Base-by-base conservation (phyloP, 2,888 invertebrate genomes). In the Scrobipalpa costella region DNA sequence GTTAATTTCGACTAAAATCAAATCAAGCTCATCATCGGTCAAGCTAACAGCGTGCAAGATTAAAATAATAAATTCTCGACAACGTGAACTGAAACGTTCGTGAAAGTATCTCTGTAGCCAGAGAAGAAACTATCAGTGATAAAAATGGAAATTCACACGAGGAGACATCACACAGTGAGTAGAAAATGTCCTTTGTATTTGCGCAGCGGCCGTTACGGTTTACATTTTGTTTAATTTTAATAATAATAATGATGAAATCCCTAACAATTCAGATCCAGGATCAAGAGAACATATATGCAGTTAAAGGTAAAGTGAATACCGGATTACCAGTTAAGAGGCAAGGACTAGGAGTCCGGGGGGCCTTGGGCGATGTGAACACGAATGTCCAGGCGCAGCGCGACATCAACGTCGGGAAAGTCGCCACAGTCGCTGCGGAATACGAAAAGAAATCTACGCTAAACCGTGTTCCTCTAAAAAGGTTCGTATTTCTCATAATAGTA, bases 361-460 rank as follows among this genome's bases (percentile, higher is more conserved):
- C 85, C 49, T 75, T 92, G 36, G 90, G 89, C 9, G 92, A 92
- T 67, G 72, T 91, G 49, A 88, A 85, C 66, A 80, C 83, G 1
- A 92, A 92, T 72, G 79, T 87, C 2, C 86, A 84, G 72, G 71
- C 75, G 2, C 85, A 84, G 66, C 81, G 85, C 6, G 85, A 85
- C 19, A 69, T 81, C 3, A 70, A 71, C 57, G 68, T 75, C 33
- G 84, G 85, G 0, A 91, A 92, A 79, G 83, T 84, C 1, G 83
- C 85, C 13, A 78, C 77, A 59, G 77, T 81, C 27, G 72, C 85
- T 15, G 80, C 84, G 0, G 89, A 90, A 61, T 84, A 79, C 50
- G 92, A 90, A 68, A 90, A 90, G 67, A 91, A 90, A 71, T 76
- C 80, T 1, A 71, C 74, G 1, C 62, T 75, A 11, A 81, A 71